Percentiles rank a stretch among this genome's conserved stretches.
phyloP scores from a whole-genome alignment of 2,797 vertebrate genomes.

The Fringilla coelebs region DNA sequence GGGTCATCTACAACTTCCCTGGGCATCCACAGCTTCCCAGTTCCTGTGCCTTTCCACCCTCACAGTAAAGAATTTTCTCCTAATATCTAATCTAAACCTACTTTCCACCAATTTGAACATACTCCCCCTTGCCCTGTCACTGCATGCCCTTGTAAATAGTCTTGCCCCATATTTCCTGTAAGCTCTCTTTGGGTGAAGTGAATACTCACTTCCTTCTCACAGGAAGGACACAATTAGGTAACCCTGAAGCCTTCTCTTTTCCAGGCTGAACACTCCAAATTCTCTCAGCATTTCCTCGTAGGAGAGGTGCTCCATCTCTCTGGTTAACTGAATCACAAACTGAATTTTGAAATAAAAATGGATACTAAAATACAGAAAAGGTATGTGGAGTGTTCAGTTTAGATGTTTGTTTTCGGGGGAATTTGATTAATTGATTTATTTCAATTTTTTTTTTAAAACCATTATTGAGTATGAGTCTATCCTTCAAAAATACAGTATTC shows the following conservation, averaged over 20 bases:
- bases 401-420: accelerated
- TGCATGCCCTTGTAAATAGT: background rate
- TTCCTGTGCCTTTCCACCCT: background rate
- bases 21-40: background rate
- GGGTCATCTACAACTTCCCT: background rate
- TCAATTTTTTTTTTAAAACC: background rate
- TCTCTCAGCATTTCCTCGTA: background rate
- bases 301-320: background rate
- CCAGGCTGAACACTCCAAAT: background rate
- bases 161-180: background rate
- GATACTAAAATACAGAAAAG: background rate
- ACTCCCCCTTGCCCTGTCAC: background rate
- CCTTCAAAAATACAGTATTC: background rate
- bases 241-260: background rate
- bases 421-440: background rate
- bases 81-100: background rate
- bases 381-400: background rate
- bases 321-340: background rate
- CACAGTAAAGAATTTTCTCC: background rate
- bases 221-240: background rate
- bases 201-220: background rate
- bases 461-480: background rate
- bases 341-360: background rate
- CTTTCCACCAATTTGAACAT: background rate
- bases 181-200: background rate